Base-by-base conservation (phyloP, 1,140 invertebrate species). In the Tetramorium simillimum region DNA sequence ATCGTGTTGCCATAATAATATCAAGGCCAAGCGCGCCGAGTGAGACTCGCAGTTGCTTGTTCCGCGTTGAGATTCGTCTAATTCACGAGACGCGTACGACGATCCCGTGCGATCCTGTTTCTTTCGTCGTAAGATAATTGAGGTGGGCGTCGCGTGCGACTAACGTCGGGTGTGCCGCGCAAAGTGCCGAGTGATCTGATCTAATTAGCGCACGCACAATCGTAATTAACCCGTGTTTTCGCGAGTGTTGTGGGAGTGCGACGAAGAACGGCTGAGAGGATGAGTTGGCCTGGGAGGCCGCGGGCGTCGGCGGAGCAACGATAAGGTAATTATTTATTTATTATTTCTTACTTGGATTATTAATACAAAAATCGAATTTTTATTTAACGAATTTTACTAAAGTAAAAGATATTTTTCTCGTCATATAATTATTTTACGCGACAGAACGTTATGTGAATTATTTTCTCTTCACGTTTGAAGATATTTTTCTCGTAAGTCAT, bases 201-300 rank as follows among this genome's bases (percentile, higher is more conserved):
- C 40, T 67, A 69, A 69, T 69, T 69, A 69, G 65, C 14, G 40
- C 40, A 46, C 40, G 40, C 40, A 69, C 65, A 46, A 43, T 46
- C 21, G 40, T 46, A 69, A 69, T 69, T 69, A 46, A 46, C 4
- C 10, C 40, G 65, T 16, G 21, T 69, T 69, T 69, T 46, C 40
- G 14, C 40, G 63, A 43, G 37, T 67, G 33, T 28, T 67, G 65
- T 69, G 40, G 3, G 65, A 69, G n/a, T 46, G 65, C 40, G 14
- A 21, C 12, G 12, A 46, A 24, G 40, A 46, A 46, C 40, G 9
- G 6, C 12, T 16, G 65, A 24, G 60, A 37, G 28, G 60, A 63
- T 28, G 65, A 24, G 65, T n/a, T 1, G 63, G n/a, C 37, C 4
- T 37, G 18, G 63, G 3, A 21, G 18, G 37, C 37, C 12, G 21